Conservation (phyloP, 1,140 invertebrate species). For the Meloidogyne exigua region DNA sequence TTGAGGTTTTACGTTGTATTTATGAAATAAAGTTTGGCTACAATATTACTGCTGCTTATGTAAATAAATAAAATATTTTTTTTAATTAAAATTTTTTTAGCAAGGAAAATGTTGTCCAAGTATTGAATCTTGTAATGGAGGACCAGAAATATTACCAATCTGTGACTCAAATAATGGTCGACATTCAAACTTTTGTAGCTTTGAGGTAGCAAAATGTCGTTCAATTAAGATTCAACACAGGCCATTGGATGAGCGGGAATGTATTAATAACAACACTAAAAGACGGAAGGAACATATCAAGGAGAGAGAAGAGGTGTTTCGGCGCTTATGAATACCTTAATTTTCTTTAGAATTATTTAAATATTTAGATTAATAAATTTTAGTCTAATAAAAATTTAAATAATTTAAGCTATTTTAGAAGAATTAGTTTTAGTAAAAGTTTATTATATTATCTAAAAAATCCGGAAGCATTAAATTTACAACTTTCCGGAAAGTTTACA, state of each 20-base stretch:
- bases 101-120: slow-evolving; percentile 48
- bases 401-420: too few species aligned
- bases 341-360: neutral
- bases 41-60: slow-evolving; percentile 53
- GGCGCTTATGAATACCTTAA: neutral
- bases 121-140: slow-evolving; percentile 39
- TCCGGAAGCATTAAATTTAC: neutral
- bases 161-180: slow-evolving; percentile 42
- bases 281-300: neutral
- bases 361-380: slow-evolving; percentile 9
- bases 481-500: neutral
- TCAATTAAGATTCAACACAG: slow-evolving; percentile 36
- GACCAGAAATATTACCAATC: slow-evolving; percentile 34
- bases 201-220: slow-evolving; percentile 50
- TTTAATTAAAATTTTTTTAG: slow-evolving; percentile 17
- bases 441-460: neutral
- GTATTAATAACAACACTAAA: neutral
- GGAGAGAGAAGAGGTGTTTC: slow-evolving; percentile 12
- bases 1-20: slow-evolving; percentile 58
- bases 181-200: slow-evolving; percentile 47
- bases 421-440: too few species aligned
- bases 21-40: slow-evolving; percentile 54
- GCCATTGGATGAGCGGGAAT: slow-evolving; percentile 23
- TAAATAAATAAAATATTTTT: slow-evolving; percentile 35
- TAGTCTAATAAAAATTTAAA: too few species aligned